Conservation (phyloP, 2,113 vertebrate genomes). For the Patagioenas fasciata region DNA sequence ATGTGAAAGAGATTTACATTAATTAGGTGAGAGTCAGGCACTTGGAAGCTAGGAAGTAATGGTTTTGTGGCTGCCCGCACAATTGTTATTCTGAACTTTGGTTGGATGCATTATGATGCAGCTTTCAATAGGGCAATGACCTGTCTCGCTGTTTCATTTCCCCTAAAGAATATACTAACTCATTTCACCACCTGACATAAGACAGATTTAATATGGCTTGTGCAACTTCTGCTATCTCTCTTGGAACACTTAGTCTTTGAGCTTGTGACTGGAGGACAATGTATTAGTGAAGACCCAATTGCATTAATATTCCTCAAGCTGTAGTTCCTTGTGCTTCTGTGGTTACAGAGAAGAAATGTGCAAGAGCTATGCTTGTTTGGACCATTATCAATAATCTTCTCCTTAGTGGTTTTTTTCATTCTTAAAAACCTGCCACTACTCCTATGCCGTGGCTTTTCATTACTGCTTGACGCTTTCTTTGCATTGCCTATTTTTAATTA, state of each 20-base stretch:
- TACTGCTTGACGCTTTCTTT: neutral
- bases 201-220: neutral
- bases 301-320: neutral
- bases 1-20: conserved; percentile 25
- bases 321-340: neutral
- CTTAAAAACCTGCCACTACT: neutral
- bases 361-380: neutral
- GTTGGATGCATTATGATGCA: neutral
- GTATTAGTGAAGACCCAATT: neutral
- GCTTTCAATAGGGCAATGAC: neutral
- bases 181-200: neutral
- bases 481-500: neutral
- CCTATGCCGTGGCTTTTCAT: neutral
- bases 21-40: neutral
- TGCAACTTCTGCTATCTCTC: neutral
- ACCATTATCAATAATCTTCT: neutral
- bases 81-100: neutral
- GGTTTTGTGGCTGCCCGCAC: neutral
- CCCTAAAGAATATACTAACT: neutral
- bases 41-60: conserved; percentile 2
- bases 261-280: neutral
- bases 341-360: neutral
- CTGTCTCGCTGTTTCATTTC: neutral
- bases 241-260: neutral
- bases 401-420: neutral